phyloP scores from a whole-genome alignment of 2,113 vertebrate species.

The Clarias macrocephalus region DNA sequence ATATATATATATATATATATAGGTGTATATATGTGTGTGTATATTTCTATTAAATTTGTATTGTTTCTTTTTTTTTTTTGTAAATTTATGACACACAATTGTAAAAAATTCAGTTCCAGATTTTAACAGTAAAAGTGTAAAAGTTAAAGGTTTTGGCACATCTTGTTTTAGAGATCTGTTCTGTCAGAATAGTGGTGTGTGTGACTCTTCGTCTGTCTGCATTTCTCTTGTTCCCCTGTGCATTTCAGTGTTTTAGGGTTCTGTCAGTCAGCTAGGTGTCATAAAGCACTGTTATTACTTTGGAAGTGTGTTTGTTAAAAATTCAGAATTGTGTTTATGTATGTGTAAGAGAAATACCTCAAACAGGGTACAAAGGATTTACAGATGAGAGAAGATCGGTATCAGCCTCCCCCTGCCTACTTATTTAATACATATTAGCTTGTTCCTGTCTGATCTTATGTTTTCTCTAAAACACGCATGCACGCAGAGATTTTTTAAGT shows the following conservation, averaged over 20 bases:
- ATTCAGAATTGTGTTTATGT: slow-evolving; percentile 14
- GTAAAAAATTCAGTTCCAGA: not conserved
- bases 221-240: not conserved
- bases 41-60: not conserved
- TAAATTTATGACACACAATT: not conserved
- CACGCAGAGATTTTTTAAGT: slow-evolving; percentile 11
- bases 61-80: not conserved
- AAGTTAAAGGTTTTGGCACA: not conserved
- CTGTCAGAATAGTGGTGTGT: not conserved
- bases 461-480: not conserved
- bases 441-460: slow-evolving; percentile 22
- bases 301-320: slow-evolving; percentile 8
- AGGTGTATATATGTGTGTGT: no score
- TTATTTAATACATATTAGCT: slow-evolving; percentile 41
- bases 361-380: not conserved
- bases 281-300: slow-evolving; percentile 23
- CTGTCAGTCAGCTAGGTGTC: not conserved
- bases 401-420: slow-evolving; percentile 18
- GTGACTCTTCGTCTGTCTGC: not conserved
- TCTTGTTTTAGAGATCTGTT: not conserved
- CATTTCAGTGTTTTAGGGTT: not conserved
- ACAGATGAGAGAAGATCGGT: slow-evolving; percentile 41
- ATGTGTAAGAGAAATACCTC: not conserved
- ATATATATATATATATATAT: no score
- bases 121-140: not conserved